Evolutionary conservation across 2,797 vertebrate species (phyloP), one percentile per base, ranked within the genome.

Genomic region (Sebastes elongatus): DNA sequence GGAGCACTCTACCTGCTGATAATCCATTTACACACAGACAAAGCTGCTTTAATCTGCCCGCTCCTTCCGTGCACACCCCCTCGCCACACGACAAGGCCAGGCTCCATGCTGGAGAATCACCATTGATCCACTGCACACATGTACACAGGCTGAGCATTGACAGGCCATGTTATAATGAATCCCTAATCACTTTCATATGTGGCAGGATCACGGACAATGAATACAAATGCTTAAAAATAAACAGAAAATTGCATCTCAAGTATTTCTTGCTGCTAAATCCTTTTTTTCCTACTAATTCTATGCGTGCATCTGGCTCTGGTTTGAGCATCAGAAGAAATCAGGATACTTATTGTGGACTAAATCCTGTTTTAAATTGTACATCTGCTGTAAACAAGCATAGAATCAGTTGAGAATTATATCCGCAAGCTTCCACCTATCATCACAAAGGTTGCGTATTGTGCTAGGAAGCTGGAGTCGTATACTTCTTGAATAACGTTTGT

Each of bases 1-100:
- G 90, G 92, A 92, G 94, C 93, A 92, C 90, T 94, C 93, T 94
- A 96, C 95, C 94, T 95, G 93, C 95, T 95, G 94, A 93, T 96
- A 96, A 96, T 96, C 94, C 94, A 96, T 92, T 96, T 95, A 95
- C 71, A 53, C 84, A 87, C 81, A 93, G 92, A 95, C 94, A 94
- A 95, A 95, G 93, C 93, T 86, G 91, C 93, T 94, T 95, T 95
- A 95, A 95, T 95, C 95, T 93, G 81, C 83, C 85, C 9, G 63
- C 87, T 89, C 84, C 72, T 82, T 79, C 74, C 78, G 74, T 59
- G 35, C 82, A 74, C 76, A 62, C 20, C 74, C 86, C 70, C 77
- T 49, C 77, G 20, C 86, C 86, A 87, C 88, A 89, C 56, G 74
- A 91, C 91, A 93, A 89, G 90, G 91, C 93, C 92, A 82, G 85